Evolutionary conservation across 1,140 invertebrate genomes (phyloP).

Genomic region (Pseudobourletiella spinata): DNA sequence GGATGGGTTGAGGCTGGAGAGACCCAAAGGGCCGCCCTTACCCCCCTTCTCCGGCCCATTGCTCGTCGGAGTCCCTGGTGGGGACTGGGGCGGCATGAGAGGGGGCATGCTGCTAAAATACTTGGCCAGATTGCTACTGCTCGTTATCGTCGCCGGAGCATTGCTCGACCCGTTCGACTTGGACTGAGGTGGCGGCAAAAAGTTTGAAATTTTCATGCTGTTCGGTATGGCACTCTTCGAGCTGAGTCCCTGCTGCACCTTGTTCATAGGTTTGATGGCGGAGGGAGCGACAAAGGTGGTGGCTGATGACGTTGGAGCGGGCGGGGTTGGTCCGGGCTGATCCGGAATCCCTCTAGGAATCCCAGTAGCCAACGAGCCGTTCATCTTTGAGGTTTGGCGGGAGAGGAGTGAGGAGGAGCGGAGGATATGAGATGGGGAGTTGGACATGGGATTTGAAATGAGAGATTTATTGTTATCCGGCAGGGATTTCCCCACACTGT

Average conservation of each 20-base stretch:
- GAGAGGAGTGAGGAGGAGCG: constrained; percentile 2
- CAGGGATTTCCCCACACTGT: neutral
- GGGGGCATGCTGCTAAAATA: constrained; percentile 17
- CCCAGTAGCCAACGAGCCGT: too few relatives aligned
- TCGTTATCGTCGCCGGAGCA: constrained; percentile 21
- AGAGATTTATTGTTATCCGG: neutral
- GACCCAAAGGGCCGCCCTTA: neutral
- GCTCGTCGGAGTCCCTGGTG: neutral
- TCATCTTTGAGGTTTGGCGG: neutral
- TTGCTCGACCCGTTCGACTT: neutral
- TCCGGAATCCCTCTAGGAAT: too few relatives aligned
- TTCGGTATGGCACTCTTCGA: constrained; percentile 24
- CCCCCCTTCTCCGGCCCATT: too few relatives aligned
- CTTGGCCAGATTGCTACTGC: constrained; percentile 17
- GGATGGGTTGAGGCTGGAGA: neutral
- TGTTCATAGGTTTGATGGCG: constrained; percentile 6
- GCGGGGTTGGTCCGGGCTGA: neutral
- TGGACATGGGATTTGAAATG: neutral
- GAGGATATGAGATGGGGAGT: constrained; percentile 7
- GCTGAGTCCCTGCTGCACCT: neutral
- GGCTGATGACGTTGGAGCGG: neutral
- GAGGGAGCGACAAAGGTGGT: constrained; percentile 14
- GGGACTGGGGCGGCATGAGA: constrained; percentile 1
- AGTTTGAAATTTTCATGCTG: constrained; percentile 35
- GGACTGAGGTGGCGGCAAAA: constrained; percentile 11